Evolutionary conservation across 2,797 vertebrate genomes (phyloP).

Genomic region (Peromyscus melanophrys): DNA sequence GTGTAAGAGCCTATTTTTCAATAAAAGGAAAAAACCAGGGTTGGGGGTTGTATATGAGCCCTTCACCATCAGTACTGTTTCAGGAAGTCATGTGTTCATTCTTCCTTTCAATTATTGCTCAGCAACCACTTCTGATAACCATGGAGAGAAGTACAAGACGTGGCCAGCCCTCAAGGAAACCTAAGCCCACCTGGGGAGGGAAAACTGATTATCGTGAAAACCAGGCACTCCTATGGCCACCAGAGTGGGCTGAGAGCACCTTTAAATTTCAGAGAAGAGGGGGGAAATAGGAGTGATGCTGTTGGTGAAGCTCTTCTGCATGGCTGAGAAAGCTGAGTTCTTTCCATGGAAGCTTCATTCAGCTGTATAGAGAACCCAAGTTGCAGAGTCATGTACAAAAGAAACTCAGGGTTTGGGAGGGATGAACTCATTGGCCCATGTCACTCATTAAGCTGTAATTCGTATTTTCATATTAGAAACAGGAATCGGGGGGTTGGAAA

Average conservation of each 20-base stretch:
- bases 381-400: neutral
- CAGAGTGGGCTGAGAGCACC: neutral
- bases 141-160: neutral
- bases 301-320: neutral
- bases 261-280: neutral
- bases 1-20: neutral
- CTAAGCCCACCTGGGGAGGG: neutral
- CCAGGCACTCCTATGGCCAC: neutral
- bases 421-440: neutral
- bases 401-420: neutral
- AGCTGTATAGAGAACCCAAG: neutral
- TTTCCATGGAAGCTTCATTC: neutral
- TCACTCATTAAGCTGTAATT: neutral
- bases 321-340: neutral
- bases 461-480: neutral
- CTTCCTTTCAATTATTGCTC: neutral
- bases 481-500: neutral
- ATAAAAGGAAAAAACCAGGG: neutral
- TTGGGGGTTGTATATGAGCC: neutral
- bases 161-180: neutral
- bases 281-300: neutral
- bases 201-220: neutral
- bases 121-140: neutral
- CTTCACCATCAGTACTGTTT: neutral
- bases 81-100: neutral